These are phyloP conservation scores for Dasypus novemcinctus DNA, from an alignment of 2,113 vertebrate genomes.

Conservation along the genomic window DNA sequence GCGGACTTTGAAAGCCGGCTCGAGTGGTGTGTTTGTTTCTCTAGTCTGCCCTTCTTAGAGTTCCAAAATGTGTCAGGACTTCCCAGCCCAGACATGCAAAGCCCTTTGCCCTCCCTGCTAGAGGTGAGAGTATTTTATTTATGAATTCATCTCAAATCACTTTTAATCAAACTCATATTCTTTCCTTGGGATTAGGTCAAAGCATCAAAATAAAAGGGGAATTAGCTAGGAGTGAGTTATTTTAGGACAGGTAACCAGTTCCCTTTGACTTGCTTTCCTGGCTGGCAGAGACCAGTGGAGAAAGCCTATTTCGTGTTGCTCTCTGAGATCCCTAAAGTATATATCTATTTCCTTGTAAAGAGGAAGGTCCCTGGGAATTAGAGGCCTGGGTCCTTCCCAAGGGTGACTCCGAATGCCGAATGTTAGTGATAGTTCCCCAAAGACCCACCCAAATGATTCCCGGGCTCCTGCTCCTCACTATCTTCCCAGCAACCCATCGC, in stretches of 20 bases:
- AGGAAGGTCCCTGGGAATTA: slow-evolving; percentile 11
- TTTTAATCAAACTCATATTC: slow-evolving; percentile 63
- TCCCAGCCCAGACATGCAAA: slow-evolving; percentile 70
- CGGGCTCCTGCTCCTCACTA: background rate
- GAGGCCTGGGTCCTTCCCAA: slow-evolving; percentile 41
- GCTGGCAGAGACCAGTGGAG: background rate
- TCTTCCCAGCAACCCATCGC: background rate
- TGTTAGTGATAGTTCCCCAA: background rate
- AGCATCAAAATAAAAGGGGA: background rate
- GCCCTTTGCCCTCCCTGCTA: slow-evolving; percentile 67
- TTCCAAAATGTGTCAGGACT: slow-evolving; percentile 64
- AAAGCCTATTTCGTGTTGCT: background rate
- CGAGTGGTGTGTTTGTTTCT: slow-evolving; percentile 71
- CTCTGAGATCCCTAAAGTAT: background rate
- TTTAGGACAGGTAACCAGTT: background rate
- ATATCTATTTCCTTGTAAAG: slow-evolving; percentile 39
- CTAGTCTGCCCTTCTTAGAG: slow-evolving; percentile 65
- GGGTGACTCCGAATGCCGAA: background rate
- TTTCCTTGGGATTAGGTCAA: slow-evolving; percentile 49
- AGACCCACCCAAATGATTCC: slow-evolving; percentile 19
- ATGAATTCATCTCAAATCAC: slow-evolving; percentile 72
- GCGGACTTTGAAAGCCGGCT: slow-evolving; percentile 60
- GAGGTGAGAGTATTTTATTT: slow-evolving; percentile 70
- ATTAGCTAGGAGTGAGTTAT: background rate
- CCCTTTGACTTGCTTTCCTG: background rate